phyloP scores from a whole-genome alignment of 2,888 invertebrate species.

The Amphipoea lucens region DNA sequence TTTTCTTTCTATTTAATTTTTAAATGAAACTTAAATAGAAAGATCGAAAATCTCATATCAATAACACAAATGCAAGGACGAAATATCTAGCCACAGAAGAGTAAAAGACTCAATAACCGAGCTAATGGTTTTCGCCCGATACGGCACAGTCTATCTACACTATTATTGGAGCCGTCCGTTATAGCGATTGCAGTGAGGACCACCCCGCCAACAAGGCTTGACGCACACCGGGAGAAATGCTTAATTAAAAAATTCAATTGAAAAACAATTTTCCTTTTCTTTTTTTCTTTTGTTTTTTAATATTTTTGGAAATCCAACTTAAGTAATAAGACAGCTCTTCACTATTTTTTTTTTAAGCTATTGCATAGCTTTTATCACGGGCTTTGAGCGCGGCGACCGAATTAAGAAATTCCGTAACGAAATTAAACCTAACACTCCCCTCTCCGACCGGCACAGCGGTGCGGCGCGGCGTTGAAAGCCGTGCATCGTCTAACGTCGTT shows the following conservation, averaged over 20 bases:
- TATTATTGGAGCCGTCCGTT: constrained; percentile 43
- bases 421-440: too few relatives aligned
- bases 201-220: constrained; percentile 18
- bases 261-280: too few relatives aligned
- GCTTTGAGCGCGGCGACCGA: too few relatives aligned
- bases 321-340: background rate
- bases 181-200: constrained; percentile 40
- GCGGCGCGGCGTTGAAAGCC: too few relatives aligned
- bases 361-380: too few relatives aligned
- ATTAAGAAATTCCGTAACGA: too few relatives aligned
- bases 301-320: background rate
- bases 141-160: constrained; percentile 4
- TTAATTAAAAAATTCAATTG: constrained; percentile 20
- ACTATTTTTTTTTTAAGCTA: too few relatives aligned
- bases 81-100: background rate
- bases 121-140: constrained; percentile 35
- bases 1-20: too few relatives aligned
- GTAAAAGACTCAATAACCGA: constrained; percentile 26
- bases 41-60: background rate
- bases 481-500: too few relatives aligned
- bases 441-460: too few relatives aligned
- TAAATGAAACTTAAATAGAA: too few relatives aligned
- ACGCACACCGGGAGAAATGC: constrained; percentile 22
- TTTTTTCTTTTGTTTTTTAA: background rate
- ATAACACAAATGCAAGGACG: constrained; percentile 4